A percentile compares a stretch with the other conserved stretches of the same genome.
These are phyloP conservation scores for Bombus waltoni DNA, from an alignment of 1,140 invertebrate genomes.

Conservation along the genomic window DNA sequence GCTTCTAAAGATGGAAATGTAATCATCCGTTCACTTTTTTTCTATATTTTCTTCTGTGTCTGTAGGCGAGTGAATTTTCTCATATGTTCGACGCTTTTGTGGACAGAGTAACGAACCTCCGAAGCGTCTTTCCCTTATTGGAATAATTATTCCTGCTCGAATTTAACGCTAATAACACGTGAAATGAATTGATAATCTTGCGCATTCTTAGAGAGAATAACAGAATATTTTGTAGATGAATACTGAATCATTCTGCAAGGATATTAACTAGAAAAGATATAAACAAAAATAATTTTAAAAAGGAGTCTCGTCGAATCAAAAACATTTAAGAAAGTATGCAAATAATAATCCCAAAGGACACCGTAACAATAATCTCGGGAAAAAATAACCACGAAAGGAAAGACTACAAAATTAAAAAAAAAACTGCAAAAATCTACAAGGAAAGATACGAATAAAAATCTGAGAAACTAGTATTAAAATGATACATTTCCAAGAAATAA, in stretches of 20 bases:
- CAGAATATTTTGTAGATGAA: too few species aligned
- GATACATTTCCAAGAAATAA: background rate
- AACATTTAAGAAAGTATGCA: too few species aligned
- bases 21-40: background rate
- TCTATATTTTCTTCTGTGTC: background rate
- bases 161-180: background rate
- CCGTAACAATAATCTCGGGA: too few species aligned
- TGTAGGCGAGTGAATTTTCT: background rate
- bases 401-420: too few species aligned
- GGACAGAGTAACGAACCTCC: background rate
- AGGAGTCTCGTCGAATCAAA: too few species aligned
- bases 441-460: background rate
- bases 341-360: too few species aligned
- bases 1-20: conserved; percentile 21
- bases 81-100: background rate
- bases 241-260: too few species aligned
- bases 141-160: background rate
- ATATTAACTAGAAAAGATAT: background rate
- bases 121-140: background rate
- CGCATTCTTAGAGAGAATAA: background rate
- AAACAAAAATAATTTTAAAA: background rate
- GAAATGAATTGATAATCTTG: background rate
- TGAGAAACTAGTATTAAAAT: background rate
- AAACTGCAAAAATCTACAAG: background rate
- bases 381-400: background rate